These are phyloP conservation scores for Chelonus formosanus DNA, from an alignment of 2,888 invertebrate genomes.

Conservation along the genomic window DNA sequence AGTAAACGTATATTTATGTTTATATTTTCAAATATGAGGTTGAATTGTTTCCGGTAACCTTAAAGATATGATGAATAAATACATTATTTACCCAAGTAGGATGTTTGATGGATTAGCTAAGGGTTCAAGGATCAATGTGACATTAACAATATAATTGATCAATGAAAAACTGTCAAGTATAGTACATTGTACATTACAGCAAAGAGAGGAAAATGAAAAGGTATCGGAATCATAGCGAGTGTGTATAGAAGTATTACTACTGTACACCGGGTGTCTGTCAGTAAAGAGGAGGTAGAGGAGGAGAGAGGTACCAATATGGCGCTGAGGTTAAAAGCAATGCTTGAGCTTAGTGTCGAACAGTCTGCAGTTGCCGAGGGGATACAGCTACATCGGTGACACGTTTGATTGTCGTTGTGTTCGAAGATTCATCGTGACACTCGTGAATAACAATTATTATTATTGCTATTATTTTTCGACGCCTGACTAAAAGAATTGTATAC, in stretches of 20 bases:
- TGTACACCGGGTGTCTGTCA: constrained; percentile 27
- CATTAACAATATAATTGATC: neutral
- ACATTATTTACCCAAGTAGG: constrained; percentile 1
- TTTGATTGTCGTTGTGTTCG: constrained; percentile 31
- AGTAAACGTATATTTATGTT: neutral
- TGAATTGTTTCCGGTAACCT: constrained; percentile 16
- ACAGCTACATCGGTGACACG: constrained; percentile 48
- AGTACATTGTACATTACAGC: neutral
- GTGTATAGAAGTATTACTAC: constrained; percentile 7
- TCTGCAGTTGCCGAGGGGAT: constrained; percentile 50
- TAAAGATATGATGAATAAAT: constrained; percentile 3
- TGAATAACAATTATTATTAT: constrained; percentile 6
- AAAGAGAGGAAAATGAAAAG: neutral
- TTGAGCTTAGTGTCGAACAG: constrained; percentile 56
- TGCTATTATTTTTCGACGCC: neutral
- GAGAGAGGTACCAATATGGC: constrained; percentile 58
- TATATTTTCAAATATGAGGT: neutral
- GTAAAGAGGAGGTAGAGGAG: constrained; percentile 26
- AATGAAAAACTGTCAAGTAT: neutral
- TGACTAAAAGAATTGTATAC: constrained; percentile 9
- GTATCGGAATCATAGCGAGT: constrained; percentile 9
- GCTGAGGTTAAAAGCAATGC: constrained; percentile 64
- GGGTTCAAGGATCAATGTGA: constrained; percentile 1
- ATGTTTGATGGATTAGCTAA: constrained; percentile 9
- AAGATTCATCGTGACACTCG: constrained; percentile 28